Percentiles rank a stretch among this genome's conserved stretches.
phyloP scores from a whole-genome alignment of 1,140 invertebrate species.

The Zaprionus kolodkinae region DNA sequence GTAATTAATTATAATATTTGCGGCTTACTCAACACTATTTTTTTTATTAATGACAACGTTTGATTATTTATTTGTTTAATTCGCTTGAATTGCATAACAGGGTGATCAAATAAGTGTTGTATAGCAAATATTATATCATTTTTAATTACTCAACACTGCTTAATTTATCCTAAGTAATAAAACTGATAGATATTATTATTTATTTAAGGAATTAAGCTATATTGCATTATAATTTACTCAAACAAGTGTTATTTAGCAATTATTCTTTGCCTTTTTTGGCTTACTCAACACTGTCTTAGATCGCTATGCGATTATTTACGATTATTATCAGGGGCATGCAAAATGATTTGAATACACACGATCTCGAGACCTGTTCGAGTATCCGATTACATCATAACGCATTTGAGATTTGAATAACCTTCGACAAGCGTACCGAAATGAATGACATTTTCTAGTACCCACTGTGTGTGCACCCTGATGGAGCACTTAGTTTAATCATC shows the following conservation, averaged over 20 bases:
- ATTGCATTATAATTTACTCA: too few species aligned
- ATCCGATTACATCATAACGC: constrained; percentile 39
- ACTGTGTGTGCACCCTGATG: background rate
- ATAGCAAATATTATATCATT: too few species aligned
- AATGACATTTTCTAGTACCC: constrained; percentile 35
- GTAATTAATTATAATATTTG: too few species aligned
- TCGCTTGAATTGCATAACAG: too few species aligned
- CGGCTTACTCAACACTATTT: too few species aligned
- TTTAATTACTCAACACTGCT: too few species aligned
- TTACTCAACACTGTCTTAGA: background rate
- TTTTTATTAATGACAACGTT: too few species aligned
- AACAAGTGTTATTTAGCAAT: background rate
- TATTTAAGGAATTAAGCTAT: too few species aligned
- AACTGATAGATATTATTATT: too few species aligned
- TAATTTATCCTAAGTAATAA: too few species aligned
- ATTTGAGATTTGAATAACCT: constrained; percentile 33
- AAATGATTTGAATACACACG: background rate
- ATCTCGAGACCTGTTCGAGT: constrained; percentile 16
- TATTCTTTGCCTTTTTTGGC: background rate
- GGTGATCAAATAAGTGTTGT: too few species aligned
- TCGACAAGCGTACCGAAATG: constrained; percentile 31
- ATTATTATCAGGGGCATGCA: background rate
- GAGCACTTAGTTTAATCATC: constrained; percentile 28
- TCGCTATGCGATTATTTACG: background rate
- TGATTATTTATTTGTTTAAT: too few species aligned